Base-by-base conservation (phyloP, 2,888 invertebrate species). In the Leptinotarsa haldemani region DNA sequence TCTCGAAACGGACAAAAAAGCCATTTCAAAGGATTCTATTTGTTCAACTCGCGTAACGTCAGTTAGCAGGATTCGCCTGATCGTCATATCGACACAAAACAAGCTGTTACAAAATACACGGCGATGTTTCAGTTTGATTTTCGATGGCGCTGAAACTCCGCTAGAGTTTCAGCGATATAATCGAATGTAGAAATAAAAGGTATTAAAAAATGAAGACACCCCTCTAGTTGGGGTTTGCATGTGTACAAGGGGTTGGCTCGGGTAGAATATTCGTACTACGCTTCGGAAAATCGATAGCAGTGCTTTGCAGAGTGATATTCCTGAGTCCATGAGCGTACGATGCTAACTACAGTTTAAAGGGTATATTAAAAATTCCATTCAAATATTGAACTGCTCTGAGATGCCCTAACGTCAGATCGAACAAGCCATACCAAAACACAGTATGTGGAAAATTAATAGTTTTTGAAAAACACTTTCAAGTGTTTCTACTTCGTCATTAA, bases 201-300 rank as follows among this genome's bases (percentile, higher is more conserved):
- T 71, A 78, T 78, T 77, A 75, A 79, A 79, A 79, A 78, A 78
- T 78, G 75, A 79, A 79, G 73, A 69, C 75, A 70, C 73, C 79
- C 79, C 79, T 72, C 75, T 72, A 53, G 71, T 74, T 66, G 68
- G 78, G 76, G 78, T 76, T 75, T 65, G 78, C 70, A 71, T 70
- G 77, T 72, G 74, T 74, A 77, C 69, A 77, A 73, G 73, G 77
- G 77, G 76, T 75, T 68, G 74, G 65, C 73, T 61, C 47, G 69
- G 61, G 70, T 68, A 67, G 64, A 64, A 70, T 71, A 73, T 68
- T 70, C 48, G 52, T 64, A 70, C 73, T 67, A 67, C 52, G 56
- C 70, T 15, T 9, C 71, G 72, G 63, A 77, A 74, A 77, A 79
- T 79, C 79, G 77, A 79, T 79, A 73, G 69, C 65, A 48, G 67